A percentile compares a stretch with the other conserved stretches of the same genome.
These are phyloP conservation scores for Epinephelus coioides DNA, from an alignment of 2,797 vertebrate species.

Conservation along the genomic window DNA sequence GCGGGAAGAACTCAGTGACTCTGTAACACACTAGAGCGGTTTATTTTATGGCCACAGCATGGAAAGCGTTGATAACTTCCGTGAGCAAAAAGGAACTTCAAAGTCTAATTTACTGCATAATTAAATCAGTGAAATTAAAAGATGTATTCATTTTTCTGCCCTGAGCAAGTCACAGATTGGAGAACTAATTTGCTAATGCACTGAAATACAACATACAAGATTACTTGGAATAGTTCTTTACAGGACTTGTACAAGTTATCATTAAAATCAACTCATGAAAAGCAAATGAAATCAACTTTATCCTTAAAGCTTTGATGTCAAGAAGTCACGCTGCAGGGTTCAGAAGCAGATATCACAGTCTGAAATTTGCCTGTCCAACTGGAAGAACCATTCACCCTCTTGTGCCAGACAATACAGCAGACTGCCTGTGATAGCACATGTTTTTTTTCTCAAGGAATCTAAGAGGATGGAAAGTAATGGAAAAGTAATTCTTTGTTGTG, in stretches of 20 bases:
- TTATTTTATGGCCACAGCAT: conserved; percentile 55
- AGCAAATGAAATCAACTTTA: background rate
- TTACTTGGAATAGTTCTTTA: background rate
- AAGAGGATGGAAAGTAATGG: background rate
- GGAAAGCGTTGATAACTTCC: conserved; percentile 41
- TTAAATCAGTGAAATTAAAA: conserved; percentile 11
- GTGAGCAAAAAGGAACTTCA: conserved; percentile 29
- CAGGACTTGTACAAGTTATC: background rate
- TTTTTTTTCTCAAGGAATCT: conserved; percentile 26
- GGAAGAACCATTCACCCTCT: background rate
- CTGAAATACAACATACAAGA: background rate
- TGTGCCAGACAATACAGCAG: conserved; percentile 37
- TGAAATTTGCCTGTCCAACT: conserved; percentile 2
- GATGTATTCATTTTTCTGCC: background rate
- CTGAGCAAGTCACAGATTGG: background rate
- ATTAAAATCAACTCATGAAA: background rate
- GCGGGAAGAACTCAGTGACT: conserved; percentile 39
- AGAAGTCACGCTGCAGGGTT: background rate
- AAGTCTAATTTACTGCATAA: background rate
- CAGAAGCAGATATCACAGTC: conserved; percentile 18
- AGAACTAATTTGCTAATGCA: background rate
- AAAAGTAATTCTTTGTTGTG: conserved; percentile 39
- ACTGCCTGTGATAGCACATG: conserved; percentile 28
- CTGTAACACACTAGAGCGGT: conserved; percentile 34
- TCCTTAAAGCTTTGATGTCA: background rate